Percentiles rank a stretch among this genome's conserved stretches.
Evolutionary conservation across 37 sponge, comb jelly and placozoan genomes (phyloP).

Genomic region (Agelas oroides): DNA sequence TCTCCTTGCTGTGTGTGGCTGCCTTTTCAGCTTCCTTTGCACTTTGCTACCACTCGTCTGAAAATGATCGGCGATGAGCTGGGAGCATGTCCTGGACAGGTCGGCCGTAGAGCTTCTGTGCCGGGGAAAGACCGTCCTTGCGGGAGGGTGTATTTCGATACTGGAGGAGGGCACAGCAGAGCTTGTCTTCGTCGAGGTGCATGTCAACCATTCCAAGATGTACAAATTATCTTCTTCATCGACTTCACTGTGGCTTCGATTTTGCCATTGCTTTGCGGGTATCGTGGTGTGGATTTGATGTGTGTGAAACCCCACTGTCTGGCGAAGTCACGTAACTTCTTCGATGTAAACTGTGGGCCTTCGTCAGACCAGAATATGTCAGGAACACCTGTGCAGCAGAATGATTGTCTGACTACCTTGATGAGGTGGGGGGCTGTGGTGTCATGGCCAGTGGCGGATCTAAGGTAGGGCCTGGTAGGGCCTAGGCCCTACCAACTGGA

Average conservation of each 20-base stretch:
- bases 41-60: not conserved
- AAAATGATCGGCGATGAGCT: not conserved
- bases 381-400: slow-evolving; percentile 27
- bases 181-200: slow-evolving; percentile 1
- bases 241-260: too few relatives aligned
- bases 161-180: slow-evolving; percentile 11
- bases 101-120: not conserved
- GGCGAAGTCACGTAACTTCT: slow-evolving; percentile 7
- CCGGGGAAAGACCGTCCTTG: not conserved
- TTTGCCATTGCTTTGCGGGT: slow-evolving; percentile 32
- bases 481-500: too few relatives aligned
- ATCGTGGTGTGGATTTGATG: not conserved
- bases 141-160: slow-evolving; percentile 22
- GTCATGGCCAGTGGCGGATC: too few relatives aligned
- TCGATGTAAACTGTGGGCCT: not conserved
- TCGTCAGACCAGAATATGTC: too few relatives aligned
- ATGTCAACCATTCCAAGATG: not conserved
- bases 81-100: not conserved
- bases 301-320: slow-evolving; percentile 14
- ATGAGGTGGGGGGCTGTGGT: too few relatives aligned
- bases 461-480: too few relatives aligned
- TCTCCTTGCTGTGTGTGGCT: not conserved
- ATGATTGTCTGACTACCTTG: too few relatives aligned
- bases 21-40: not conserved
- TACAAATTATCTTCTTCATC: slow-evolving; percentile 19